Base-by-base conservation (phyloP, 1,140 invertebrate genomes). In the Druon quercuslanigerum region DNA sequence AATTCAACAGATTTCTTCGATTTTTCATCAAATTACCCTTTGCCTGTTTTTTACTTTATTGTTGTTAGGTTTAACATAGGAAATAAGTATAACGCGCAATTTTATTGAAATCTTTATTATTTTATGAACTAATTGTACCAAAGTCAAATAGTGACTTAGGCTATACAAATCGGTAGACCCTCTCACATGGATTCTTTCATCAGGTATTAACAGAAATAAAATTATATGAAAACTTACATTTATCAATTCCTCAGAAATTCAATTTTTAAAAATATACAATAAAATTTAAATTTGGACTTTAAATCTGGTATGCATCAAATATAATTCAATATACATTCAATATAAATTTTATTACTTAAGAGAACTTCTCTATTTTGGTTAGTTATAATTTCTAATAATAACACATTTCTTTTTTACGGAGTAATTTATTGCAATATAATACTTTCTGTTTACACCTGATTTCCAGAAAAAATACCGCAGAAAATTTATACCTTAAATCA, bases 401-500 rank as follows among this genome's bases (percentile, higher is more conserved):
- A 79, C 79, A 71, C 13, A 5, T 60, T 46, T 54, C 33, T 50
- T 50, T 50, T 72, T 14, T 72, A 1, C 50, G 16, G 13, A 7
- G 25, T 1, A 17, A n/a, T 17, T 16, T 40, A 17, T 72, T 50
- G 16, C 5, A 46, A 72, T 19, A 19, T 13, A 46, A 72, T 19
- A 19, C 20, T 70, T 14, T 66, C 60, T 74, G 71, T 75, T 77
- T 75, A 33, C 75, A 56, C 70, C 72, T 82, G 76, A 74, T 56
- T 85, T 79, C 75, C 51, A 77, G 79, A 66, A 56, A 56, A 76
- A 75, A 76, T 80, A 70, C 77, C 73, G 71, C 19, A 77, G 60
- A 80, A 77, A 78, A 72, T 84, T 82, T 81, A 83, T 86, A 83
- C 81, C 79, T 84, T 83, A 87, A 86, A 88, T 88, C 85, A 87